Conservation (phyloP, 2,113 vertebrate genomes). For the Plecturocebus donacophilus region DNA sequence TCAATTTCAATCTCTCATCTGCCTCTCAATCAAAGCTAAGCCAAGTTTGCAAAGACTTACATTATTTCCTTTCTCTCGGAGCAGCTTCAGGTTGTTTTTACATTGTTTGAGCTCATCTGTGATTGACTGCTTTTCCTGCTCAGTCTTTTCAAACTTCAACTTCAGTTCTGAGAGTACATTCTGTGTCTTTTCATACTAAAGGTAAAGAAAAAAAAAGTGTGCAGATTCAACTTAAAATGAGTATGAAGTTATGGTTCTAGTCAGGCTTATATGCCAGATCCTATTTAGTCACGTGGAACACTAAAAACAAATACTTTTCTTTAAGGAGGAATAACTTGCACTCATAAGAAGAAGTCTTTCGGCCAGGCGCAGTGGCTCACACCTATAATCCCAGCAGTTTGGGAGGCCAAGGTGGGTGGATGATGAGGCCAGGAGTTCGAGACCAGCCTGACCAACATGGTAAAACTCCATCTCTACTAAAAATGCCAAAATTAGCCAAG, state of each 20-base stretch:
- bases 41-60: constrained; percentile 88
- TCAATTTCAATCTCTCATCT: background rate
- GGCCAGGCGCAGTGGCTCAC: no score
- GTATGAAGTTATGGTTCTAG: constrained; percentile 62
- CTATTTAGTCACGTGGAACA: constrained; percentile 33
- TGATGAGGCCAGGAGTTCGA: no score
- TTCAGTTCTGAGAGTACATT: constrained; percentile 92
- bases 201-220: constrained; percentile 82
- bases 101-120: constrained; percentile 96
- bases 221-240: constrained; percentile 73
- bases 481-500: no score
- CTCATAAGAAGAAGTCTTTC: background rate
- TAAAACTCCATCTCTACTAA: no score
- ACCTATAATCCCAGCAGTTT: no score
- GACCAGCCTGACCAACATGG: no score
- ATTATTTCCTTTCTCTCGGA: constrained; percentile 95
- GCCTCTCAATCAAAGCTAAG: constrained; percentile 61
- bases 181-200: constrained; percentile 96
- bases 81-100: constrained; percentile 94
- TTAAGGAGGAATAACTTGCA: constrained; percentile 27
- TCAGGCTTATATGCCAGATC: constrained; percentile 58
- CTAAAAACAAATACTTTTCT: constrained; percentile 49
- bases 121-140: constrained; percentile 95
- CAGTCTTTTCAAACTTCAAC: constrained; percentile 92
- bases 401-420: no score